A percentile compares a stretch with the other conserved stretches of the same genome.
phyloP scores from a whole-genome alignment of 2,113 vertebrate species.

The Rynchops niger region DNA sequence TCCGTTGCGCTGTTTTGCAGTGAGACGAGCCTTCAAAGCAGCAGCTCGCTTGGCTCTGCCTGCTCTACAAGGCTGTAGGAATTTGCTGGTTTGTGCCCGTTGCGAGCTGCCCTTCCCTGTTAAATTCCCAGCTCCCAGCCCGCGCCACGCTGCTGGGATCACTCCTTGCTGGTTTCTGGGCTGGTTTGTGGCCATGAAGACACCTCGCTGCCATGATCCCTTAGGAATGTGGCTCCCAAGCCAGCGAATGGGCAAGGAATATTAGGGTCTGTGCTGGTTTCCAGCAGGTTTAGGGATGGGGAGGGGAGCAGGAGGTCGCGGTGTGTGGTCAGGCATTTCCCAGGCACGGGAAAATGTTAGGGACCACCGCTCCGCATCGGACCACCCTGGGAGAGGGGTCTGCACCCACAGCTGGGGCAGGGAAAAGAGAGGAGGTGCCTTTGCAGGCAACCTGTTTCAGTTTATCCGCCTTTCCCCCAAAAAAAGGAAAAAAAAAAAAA shows the following conservation, averaged over 20 bases:
- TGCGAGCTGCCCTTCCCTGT: background rate
- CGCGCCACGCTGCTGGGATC: background rate
- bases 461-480: accelerated
- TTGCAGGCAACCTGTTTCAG: slow-evolving; percentile 15
- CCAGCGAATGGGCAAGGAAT: background rate
- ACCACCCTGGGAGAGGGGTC: background rate
- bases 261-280: background rate
- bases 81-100: background rate
- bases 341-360: background rate
- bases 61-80: background rate
- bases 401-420: background rate
- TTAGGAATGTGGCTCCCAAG: background rate
- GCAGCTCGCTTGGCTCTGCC: background rate
- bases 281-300: background rate
- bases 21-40: background rate
- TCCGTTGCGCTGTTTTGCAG: background rate
- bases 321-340: background rate
- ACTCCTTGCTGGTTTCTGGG: background rate
- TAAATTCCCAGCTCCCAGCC: background rate
- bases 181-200: background rate
- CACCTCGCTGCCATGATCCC: slow-evolving; percentile 18
- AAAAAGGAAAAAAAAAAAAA: background rate
- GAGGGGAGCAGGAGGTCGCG: background rate
- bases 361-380: background rate
- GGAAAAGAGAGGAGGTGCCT: background rate